Evolutionary conservation across 2,797 vertebrate genomes (phyloP), one percentile per base, ranked within the genome.

Genomic region (Mergus octosetaceus): DNA sequence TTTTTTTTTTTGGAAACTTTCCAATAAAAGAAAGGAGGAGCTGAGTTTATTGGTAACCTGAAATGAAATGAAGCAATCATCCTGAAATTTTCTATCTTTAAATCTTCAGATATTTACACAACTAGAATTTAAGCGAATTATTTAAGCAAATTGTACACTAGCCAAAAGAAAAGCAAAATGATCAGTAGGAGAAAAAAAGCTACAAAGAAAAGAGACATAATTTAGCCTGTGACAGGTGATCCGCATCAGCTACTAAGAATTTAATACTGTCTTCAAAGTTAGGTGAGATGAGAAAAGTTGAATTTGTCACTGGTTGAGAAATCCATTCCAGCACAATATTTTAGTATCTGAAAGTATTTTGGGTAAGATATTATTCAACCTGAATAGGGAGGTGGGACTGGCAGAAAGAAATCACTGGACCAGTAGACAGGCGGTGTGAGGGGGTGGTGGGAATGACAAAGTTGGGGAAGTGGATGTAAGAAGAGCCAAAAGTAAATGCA

Each of bases 31-130:
- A 86, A 87, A 27, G 21, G 54, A 94, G 34, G 38, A 94, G 30
- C 13, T 84, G 19, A 60, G 22, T 75, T 54, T 89, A 27, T 47
- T 4, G 3, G n/a, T 65, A 86, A 73, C 27, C 10, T 80, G 71
- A 92, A 79, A 79, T 10, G 24, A 95, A 93, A 94, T n/a, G 32
- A 94, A 96, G 24, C 13, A 71, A 92, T 78, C 10, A 66, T 57
- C 30, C 41, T 71, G 27, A 88, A 96, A 85, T n/a, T 25, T 81
- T 72, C 56, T 62, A 21, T 36, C 76, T 69, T 76, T 88, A 91
- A 90, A 84, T 57, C 13, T 64, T 74, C 34, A 91, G 20, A 76
- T 41, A 43, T 80, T 96, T 49, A 64, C 19, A 72, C 7, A 93
- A 76, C 49, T 32, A 86, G 28, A 78, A 91, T 57, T 75, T 57